Evolutionary conservation across 2,113 vertebrate species (phyloP).

Genomic region (Acrocephalus arundinaceus): DNA sequence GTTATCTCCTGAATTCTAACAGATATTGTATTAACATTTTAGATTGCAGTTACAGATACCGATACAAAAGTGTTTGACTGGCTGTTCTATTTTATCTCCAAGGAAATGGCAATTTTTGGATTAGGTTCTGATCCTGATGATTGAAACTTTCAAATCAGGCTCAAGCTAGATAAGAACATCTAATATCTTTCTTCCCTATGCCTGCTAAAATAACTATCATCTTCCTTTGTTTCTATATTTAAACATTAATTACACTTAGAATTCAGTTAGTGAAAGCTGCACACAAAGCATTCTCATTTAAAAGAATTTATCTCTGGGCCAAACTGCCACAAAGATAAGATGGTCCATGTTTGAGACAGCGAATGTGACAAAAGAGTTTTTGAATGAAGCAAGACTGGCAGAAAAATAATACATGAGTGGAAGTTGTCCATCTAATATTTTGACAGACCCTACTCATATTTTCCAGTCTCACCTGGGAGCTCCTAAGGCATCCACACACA

Average conservation of each 20-base stretch:
- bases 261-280: slow-evolving; percentile 30
- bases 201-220: not conserved
- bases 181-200: not conserved
- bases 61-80: not conserved
- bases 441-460: not conserved
- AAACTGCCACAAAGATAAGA: not conserved
- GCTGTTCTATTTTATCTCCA: slow-evolving; percentile 1
- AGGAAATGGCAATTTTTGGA: slow-evolving; percentile 8
- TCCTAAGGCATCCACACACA: not conserved
- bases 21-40: slow-evolving; percentile 20
- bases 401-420: not conserved
- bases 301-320: not conserved
- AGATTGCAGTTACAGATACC: slow-evolving; percentile 18
- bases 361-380: not conserved
- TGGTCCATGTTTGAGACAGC: not conserved
- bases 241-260: slow-evolving; percentile 43
- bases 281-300: slow-evolving; percentile 2
- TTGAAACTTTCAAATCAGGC: slow-evolving; percentile 20
- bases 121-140: slow-evolving; percentile 7
- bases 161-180: slow-evolving; percentile 41
- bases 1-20: not conserved
- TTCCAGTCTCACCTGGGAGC: not conserved
- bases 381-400: not conserved
- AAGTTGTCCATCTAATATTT: not conserved
- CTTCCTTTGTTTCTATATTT: slow-evolving; percentile 61